These are phyloP conservation scores for Leptobrachium leishanense DNA, from an alignment of 2,113 vertebrate genomes.

Conservation along the genomic window DNA sequence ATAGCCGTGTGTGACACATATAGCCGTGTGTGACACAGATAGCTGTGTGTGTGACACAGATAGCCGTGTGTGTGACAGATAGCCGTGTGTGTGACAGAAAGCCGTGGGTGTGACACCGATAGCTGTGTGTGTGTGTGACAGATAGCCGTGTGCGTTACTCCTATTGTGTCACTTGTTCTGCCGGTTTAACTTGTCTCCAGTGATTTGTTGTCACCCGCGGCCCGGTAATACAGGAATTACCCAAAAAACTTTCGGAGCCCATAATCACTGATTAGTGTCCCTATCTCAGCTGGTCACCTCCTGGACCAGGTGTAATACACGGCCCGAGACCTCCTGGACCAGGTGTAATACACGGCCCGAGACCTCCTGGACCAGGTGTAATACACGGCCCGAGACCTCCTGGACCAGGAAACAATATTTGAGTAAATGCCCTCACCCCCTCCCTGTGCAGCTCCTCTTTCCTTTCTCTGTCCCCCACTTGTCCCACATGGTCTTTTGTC, in stretches of 20 bases:
- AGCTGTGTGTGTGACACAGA: neutral
- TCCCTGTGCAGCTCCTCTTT: neutral
- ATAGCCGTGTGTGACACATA: neutral
- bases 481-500: neutral
- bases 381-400: neutral
- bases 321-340: neutral
- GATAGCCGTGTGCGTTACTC: neutral
- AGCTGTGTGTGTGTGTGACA: neutral
- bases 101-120: neutral
- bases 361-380: neutral
- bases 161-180: neutral
- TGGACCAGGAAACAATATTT: too few relatives aligned
- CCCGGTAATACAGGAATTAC: neutral
- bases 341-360: neutral
- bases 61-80: neutral
- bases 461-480: neutral
- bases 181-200: slow-evolving; percentile 14
- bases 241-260: too few relatives aligned
- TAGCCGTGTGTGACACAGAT: neutral
- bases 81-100: neutral
- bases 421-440: neutral
- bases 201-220: neutral
- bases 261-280: too few relatives aligned
- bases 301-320: neutral
- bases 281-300: neutral